phyloP scores from a whole-genome alignment of 2,888 invertebrate genomes.

The Drymonia ruficornis region DNA sequence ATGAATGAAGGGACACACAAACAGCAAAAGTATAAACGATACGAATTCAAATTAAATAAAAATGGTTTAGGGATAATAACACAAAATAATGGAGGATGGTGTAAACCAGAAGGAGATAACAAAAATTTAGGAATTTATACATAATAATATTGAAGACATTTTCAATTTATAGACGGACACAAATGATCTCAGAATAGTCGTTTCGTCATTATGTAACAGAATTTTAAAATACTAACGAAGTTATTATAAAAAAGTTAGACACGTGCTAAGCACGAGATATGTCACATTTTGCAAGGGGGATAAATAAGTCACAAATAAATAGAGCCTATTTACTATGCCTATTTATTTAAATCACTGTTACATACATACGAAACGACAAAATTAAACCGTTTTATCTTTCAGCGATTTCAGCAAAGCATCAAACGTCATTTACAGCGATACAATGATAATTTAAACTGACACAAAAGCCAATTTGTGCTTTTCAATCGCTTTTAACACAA shows the following conservation, averaged over 20 bases:
- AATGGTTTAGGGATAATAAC: no score
- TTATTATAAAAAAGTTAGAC: no score
- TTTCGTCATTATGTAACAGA: neutral
- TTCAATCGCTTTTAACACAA: conserved; percentile 40
- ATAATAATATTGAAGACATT: neutral
- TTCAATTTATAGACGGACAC: neutral
- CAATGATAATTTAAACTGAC: conserved; percentile 18
- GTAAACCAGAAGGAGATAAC: neutral
- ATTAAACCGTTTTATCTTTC: conserved; percentile 21
- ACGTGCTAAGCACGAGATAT: no score
- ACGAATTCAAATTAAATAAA: no score
- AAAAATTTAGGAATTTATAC: neutral
- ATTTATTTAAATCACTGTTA: conserved; percentile 9
- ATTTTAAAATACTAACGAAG: neutral
- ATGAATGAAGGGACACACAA: no score
- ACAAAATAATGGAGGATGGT: neutral
- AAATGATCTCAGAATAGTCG: neutral
- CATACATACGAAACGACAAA: conserved; percentile 25
- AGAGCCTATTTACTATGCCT: no score
- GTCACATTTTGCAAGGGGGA: no score
- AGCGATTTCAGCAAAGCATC: conserved; percentile 33
- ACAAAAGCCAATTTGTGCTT: conserved; percentile 34
- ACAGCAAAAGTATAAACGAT: no score
- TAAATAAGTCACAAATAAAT: no score
- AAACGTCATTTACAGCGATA: conserved; percentile 16